Evolutionary conservation across 2,888 invertebrate genomes (phyloP), one percentile per base, ranked within the genome.

Genomic region (Cerastis leucographa): DNA sequence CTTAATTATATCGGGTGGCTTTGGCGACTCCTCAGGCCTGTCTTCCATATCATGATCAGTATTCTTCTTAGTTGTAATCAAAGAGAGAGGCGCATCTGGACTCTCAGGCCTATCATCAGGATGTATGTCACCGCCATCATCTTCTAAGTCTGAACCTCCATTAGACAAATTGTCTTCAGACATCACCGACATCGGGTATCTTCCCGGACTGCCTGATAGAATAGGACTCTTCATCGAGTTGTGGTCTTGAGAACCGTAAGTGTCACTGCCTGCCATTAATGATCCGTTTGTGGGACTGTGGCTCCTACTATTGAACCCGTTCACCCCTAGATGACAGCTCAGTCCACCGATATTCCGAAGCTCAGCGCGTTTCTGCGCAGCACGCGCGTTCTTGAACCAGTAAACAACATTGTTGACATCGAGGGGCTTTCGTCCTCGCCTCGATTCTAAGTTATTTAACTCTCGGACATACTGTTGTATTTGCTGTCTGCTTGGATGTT

Each of bases 371-470:
- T 99, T 99, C 93, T 99, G 99, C 1, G 99, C 99, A 1, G 99
- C 99, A 71, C 99, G 97, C 0, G 99, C 99, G 92, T 99, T 99
- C 94, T 99, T 99, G 95, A 99, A 99, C 99, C 99, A 99, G 91
- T 99, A 99, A 25, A 99, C 99, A 25, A 99, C 99, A 92, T 99
- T 99, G 92, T 99, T 99, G 8, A 99, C 98, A 94, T 99, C 99
- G 72, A 99, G 96, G 0, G 99, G 99, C 91, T 99, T 99, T 68
- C 99, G 97, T 1, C 99, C 99, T 72, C 99, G 97, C 62, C 99
- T 97, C 71, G 99, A 99, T 91, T 99, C 99, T 84, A 99, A 96
- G 79, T 98, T 98, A 93, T 99, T 99, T 85, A 99, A 96, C 92
- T 99, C 99, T 89, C 98, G 98, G 76, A 99, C 99, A 95, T 99